Base-by-base conservation (phyloP, 2,888 invertebrate species). In the Baccha elongata region DNA sequence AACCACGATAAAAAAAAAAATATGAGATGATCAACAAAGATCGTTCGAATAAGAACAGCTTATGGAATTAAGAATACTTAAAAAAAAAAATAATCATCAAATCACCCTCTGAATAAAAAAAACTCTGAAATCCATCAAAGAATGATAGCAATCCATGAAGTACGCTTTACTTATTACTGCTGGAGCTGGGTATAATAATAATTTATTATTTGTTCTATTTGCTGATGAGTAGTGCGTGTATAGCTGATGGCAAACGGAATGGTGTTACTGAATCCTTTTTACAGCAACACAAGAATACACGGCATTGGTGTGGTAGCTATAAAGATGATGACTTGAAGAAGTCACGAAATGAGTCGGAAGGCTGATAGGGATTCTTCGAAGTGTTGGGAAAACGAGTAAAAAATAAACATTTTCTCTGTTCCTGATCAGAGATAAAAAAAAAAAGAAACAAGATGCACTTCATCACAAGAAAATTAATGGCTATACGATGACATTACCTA, bases 1-100 rank as follows among this genome's bases (percentile, higher is more conserved):
- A 52, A 37, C 58, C 53, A 46, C 44, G 46, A 50, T 67, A 71
- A 37, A 46, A 67, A 71, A 26, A 26, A 37, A 46, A 67, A 71
- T 23, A 26, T 60, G 21, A 55, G 60, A 67, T 58, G 78, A 78
- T 72, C 72, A 44, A 35, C 44, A 46, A 72, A 52, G 29, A 52
- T 67, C 78, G 50, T 58, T 58, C 44, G 55, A 58, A 58, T 37
- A 35, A 64, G 46, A 46, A 40, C 17, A 48, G 58, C 42, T 58
- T 42, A 55, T 37, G 44, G 52, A 65, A 69, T 78, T 72, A 32
- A 60, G 35, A 21, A 3, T 13, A 13, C 40, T 17, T 6, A 52
- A 13, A 50, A 42, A 3, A 26, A 26, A 40, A 42, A 42, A 19
- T 17, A 29, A 65, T 2, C 11, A 11, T 13, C 21, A 26, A 4